Percentiles rank a stretch among this genome's conserved stretches.
phyloP scores from a whole-genome alignment of 2,888 invertebrate genomes.

The Chalcis sispes region DNA sequence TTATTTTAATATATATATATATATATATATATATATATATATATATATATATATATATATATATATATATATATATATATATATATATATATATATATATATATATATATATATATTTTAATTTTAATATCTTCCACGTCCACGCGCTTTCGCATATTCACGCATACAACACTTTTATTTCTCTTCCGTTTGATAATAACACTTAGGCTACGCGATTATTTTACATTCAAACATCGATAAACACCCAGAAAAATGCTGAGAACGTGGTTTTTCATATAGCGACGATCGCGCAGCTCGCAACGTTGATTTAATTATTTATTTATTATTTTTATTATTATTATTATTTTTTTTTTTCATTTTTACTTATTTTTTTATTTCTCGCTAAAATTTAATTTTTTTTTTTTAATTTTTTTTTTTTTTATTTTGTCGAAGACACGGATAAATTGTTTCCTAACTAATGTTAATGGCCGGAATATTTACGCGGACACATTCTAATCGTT shows the following conservation, averaged over 20 bases:
- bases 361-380: slow-evolving; percentile 5
- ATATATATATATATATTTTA: slow-evolving; percentile 3
- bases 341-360: no score
- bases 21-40: no score
- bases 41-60: no score
- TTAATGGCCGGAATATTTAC: slow-evolving; percentile 22
- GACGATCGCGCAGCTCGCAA: slow-evolving; percentile 41
- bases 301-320: slow-evolving; percentile 28
- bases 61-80: no score
- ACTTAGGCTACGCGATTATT: slow-evolving; percentile 55
- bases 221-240: slow-evolving; percentile 56
- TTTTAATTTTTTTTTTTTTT: neutral
- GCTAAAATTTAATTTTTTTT: no score
- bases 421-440: neutral
- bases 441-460: neutral
- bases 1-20: neutral
- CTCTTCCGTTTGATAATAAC: slow-evolving; percentile 42
- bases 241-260: slow-evolving; percentile 49
- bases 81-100: no score
- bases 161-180: no score
- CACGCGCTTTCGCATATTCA: neutral
- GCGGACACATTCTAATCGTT: neutral
- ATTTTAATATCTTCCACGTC: neutral
- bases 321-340: no score
- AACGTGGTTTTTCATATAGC: slow-evolving; percentile 26